Evolutionary conservation across 2,888 invertebrate species (phyloP), one percentile per base, ranked within the genome.

Genomic region (Melinaea menophilus): DNA sequence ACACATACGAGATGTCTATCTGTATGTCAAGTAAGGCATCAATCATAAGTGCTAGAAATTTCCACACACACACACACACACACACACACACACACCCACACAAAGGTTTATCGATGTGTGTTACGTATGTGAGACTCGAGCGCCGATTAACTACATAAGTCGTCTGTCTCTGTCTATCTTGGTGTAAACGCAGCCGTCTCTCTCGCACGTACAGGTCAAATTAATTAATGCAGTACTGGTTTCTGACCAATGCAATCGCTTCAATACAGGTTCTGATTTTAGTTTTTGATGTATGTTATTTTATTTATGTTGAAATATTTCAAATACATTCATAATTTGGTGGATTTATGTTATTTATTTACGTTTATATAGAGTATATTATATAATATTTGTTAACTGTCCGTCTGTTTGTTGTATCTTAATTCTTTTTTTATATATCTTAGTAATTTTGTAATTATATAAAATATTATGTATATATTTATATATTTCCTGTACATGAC

Each of bases 21-120:
- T 69, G 76, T 74, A 79, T 83, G 83, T 83, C 85, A 81, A 78
- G 75, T 74, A 71, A 69, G 68, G 69, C 77, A 80, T 81, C 74
- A 76, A 80, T 83, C 80, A 77, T 69, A 72, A 65, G 73, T 72
- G 73, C 81, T 82, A 85, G 85, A 86, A 84, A 82, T 82, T 85
- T 86, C 88, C 85, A 84, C 83, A 84, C 80, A 77, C 72, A 71
- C 66, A 72, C 68, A 71, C 64, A 61, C 64, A 54, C 45, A 46
- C 66, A 60, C 65, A 70, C 64, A 66, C 64, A 69, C 66, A 46
- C 70, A 54, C 2, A 59, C 63, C 41, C 46, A 48, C 65, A 61
- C 62, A 69, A 62, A 66, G 37, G 33, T 55, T 3, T 45, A 48
- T 55, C 62, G 60, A 63, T 77, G 82, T 77, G 79, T 31, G 80